Base-by-base conservation (phyloP, 2,888 invertebrate species). In the Spisula subtruncata region DNA sequence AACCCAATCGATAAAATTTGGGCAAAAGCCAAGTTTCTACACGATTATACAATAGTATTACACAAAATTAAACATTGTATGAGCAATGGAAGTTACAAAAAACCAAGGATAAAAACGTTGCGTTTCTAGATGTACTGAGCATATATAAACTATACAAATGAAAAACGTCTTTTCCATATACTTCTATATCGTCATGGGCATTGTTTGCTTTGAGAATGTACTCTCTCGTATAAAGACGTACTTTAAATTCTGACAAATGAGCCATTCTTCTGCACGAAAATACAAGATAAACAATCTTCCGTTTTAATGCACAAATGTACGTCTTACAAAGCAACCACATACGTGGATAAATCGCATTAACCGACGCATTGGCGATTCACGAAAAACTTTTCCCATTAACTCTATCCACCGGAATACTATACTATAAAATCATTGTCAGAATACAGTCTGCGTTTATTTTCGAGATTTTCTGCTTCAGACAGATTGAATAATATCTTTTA, bases 401-500 rank as follows among this genome's bases (percentile, higher is more conserved):
- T 75, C 35, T 18, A 75, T 75, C 75, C 75, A n/a, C 35, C 25
- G 16, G 14, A 32, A 75, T 75, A n/a, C n/a, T n/a, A n/a, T 18
- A 75, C 35, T 32, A 35, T 35, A 35, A 32, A 35, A 75, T 32
- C 35, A 16, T 75, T 16, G 35, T 14, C 32, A 12, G 32, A 32
- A 75, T 25, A 35, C 16, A 25, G 75, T 35, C 29, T 35, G 32
- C 2, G 35, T 32, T 32, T 75, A 75, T 18, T 8, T 16, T 75
- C n/a, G 75, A 18, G 35, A 75, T 75, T 75, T 75, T 75, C 75
- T 75, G 32, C 35, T 32, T 35, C 35, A 75, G 75, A 75, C 29
- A 32, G 35, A 32, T 75, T 75, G 35, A 75, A 75, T 75, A 75
- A 75, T 75, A 32, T 75, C n/a, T 75, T 75, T 75, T 32, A 75